Percentiles rank a stretch among this genome's conserved stretches.
These are phyloP conservation scores for Prinia subflava DNA, from an alignment of 2,113 vertebrate genomes.

Conservation along the genomic window DNA sequence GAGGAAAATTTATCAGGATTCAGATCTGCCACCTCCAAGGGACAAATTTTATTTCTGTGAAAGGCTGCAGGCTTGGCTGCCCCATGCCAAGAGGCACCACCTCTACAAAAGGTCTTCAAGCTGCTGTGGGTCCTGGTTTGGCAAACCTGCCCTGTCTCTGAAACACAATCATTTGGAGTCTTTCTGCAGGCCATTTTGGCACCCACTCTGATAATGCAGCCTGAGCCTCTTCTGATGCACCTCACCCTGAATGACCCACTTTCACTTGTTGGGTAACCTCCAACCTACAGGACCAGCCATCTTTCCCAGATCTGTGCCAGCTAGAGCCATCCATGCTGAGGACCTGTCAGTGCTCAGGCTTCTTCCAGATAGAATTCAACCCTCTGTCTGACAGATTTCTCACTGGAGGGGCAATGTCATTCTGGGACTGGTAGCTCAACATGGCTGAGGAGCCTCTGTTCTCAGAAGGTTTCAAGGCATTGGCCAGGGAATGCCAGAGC, in stretches of 20 bases:
- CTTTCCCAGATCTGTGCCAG: not conserved
- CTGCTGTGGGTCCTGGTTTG: not conserved
- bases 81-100: not conserved
- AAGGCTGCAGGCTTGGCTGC: not conserved
- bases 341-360: not conserved
- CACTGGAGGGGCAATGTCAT: not conserved
- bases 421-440: not conserved
- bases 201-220: not conserved
- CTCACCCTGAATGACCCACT: not conserved
- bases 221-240: not conserved
- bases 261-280: not conserved
- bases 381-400: not conserved
- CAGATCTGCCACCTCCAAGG: not conserved
- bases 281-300: not conserved
- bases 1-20: not conserved
- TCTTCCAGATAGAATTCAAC: not conserved
- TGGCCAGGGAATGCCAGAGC: not conserved
- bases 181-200: not conserved
- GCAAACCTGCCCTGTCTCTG: not conserved
- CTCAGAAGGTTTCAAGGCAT: not conserved
- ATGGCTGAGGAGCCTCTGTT: not conserved
- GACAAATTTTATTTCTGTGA: not conserved
- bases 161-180: not conserved
- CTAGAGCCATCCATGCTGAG: accelerated
- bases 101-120: not conserved